Conservation (phyloP, 2,113 vertebrate genomes). For the Columba janthina region DNA sequence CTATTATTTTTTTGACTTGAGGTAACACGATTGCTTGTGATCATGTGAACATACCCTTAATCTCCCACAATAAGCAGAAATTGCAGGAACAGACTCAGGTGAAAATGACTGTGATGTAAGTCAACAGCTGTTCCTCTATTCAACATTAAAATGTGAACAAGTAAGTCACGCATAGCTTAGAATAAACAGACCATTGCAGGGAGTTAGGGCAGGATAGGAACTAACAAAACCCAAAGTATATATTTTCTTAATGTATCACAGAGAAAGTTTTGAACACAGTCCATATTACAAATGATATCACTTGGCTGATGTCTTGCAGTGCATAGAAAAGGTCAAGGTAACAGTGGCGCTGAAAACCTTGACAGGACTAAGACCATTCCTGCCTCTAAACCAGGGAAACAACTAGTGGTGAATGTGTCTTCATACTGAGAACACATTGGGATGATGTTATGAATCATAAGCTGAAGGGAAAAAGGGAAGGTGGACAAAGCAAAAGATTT, state of each 20-base stretch:
- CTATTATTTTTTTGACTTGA: not conserved
- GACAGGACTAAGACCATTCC: conserved; percentile 36
- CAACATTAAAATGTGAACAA: not conserved
- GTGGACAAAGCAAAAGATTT: not conserved
- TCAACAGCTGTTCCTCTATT: not conserved
- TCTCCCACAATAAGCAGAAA: not conserved
- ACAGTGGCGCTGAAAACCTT: not conserved
- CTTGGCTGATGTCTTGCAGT: not conserved
- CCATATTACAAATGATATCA: not conserved
- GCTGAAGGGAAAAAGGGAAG: conserved; percentile 44
- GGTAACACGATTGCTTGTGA: not conserved
- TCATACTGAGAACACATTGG: conserved; percentile 40
- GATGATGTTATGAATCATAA: conserved; percentile 36
- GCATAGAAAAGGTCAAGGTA: not conserved
- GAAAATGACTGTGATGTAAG: not conserved
- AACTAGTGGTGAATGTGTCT: conserved; percentile 31
- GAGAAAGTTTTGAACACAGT: not conserved
- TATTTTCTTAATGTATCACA: not conserved
- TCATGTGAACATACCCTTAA: not conserved
- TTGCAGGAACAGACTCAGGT: not conserved
- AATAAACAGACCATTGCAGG: not conserved
- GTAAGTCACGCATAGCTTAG: not conserved
- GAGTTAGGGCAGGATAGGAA: not conserved
- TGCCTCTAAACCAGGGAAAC: conserved; percentile 39
- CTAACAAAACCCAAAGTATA: not conserved